Evolutionary conservation across 2,113 vertebrate genomes (phyloP), one percentile per base, ranked within the genome.

Genomic region (Conger conger): DNA sequence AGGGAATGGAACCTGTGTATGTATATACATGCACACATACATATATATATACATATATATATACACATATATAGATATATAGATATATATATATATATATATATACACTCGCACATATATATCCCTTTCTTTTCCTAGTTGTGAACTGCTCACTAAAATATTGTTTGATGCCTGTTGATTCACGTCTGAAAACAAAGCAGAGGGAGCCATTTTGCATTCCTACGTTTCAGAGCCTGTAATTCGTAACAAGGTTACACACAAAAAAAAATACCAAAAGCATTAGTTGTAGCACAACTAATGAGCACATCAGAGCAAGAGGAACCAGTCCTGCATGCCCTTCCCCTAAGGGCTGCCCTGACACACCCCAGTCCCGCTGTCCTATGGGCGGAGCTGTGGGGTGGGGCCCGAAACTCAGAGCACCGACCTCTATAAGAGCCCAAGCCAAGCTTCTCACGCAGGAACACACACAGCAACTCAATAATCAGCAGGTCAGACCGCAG

Each of bases 391-490:
- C 30, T 60, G 77, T 76, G 53, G 82, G 86, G 86, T 80, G 63
- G 73, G 79, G 38, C 68, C 68, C 42, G 7, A 17, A 5, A 23
- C 17, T 68, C 60, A 78, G 42, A 38, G 33, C 30, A 50, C 37
- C 83, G 82, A 23, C 33, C 82, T 88, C 42, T 81, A 90, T 87
- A 90, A 91, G 81, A 81, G 84, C 76, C 83, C 15, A 17, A 13
- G 36, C 15, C 77, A 42, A 81, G n/a, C 42, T 68, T 57, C 50
- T 4, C 27, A 27, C 18, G n/a, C n/a, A n/a, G n/a, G n/a, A n/a
- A 54, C 83, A 76, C 83, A 38, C 36, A 81, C 50, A 37, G 7
- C 76, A 82, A 45, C 23, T 30, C 40, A 16, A 40, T 35, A 33
- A n/a, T n/a, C n/a, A n/a, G n/a, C 73, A 13, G 81, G 81, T 16